Percentiles rank a stretch among this genome's conserved stretches.
Conservation (phyloP, 2,888 invertebrate genomes). For the Scaptomyza cyrtandrae region DNA sequence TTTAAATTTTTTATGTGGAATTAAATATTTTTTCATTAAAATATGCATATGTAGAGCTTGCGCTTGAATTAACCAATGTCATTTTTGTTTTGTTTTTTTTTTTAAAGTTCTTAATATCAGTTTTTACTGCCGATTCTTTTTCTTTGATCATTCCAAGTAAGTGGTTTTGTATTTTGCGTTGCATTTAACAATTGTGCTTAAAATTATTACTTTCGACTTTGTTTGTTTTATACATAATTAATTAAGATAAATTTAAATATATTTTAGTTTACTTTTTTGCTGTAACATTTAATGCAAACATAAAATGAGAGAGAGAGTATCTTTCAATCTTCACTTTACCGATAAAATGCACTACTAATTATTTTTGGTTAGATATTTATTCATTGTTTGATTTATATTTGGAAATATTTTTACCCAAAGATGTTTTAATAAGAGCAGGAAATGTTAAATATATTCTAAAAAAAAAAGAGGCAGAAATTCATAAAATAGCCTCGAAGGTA, state of each 20-base stretch:
- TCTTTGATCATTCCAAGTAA: constrained; percentile 21
- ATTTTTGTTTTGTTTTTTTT: constrained; percentile 35
- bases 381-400: constrained; percentile 4
- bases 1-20: constrained; percentile 44
- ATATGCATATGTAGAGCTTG: constrained; percentile 60
- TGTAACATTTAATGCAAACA: constrained; percentile 68
- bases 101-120: constrained; percentile 11
- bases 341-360: constrained; percentile 55
- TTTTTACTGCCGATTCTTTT: constrained; percentile 24
- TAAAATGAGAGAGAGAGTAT: constrained; percentile 62
- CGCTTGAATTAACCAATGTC: constrained; percentile 57
- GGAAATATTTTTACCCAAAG: constrained; percentile 32
- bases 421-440: constrained; percentile 4
- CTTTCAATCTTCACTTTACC: constrained; percentile 42
- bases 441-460: neutral
- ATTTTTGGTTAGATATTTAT: constrained; percentile 42
- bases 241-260: constrained; percentile 60
- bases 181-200: constrained; percentile 71
- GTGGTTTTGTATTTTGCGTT: constrained; percentile 34
- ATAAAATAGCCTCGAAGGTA: neutral
- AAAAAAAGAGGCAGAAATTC: neutral
- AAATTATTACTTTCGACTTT: constrained; percentile 74
- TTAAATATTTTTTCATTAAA: constrained; percentile 39
- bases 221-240: constrained; percentile 63
- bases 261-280: constrained; percentile 36